Conservation (phyloP, 2,113 vertebrate genomes). For the Albula goreensis region DNA sequence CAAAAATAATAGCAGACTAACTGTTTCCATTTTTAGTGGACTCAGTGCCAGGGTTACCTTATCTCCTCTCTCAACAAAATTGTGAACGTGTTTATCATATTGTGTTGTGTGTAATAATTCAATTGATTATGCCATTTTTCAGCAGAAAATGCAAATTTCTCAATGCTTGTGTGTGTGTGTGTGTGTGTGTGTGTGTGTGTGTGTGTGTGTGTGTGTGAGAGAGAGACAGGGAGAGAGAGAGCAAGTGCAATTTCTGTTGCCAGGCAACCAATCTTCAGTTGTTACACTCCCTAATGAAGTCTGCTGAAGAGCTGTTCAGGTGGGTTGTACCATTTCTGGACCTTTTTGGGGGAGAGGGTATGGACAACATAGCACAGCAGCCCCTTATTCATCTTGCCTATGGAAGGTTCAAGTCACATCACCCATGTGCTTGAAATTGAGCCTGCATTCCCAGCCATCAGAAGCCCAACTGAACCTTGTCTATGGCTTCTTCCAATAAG, state of each 20-base stretch:
- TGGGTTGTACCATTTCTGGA: conserved; percentile 46
- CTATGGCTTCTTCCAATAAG: not conserved
- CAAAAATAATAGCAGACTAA: not conserved
- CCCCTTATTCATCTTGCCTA: conserved; percentile 3
- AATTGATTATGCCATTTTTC: not conserved
- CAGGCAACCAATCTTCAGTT: conserved; percentile 52
- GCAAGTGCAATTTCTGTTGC: conserved; percentile 53
- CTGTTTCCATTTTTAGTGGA: too few relatives aligned
- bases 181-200: conserved; percentile 19
- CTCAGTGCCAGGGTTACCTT: too few relatives aligned
- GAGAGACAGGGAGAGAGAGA: too few relatives aligned
- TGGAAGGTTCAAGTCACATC: conserved; percentile 1
- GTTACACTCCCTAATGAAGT: conserved; percentile 48
- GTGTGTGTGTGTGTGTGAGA: not conserved
- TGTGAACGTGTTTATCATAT: not conserved
- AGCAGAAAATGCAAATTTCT: conserved; percentile 1
- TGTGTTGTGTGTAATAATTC: not conserved
- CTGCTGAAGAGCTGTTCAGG: conserved; percentile 44
- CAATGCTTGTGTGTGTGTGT: conserved; percentile 11
- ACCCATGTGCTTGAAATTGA: not conserved
- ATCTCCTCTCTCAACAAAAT: not conserved
- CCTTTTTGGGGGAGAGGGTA: conserved; percentile 19
- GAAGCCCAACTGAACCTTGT: not conserved
- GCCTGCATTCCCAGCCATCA: not conserved
- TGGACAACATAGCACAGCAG: not conserved